Percentiles rank a stretch among this genome's conserved stretches.
Evolutionary conservation across 1,140 invertebrate species (phyloP).

Genomic region (Panulirus ornatus): DNA sequence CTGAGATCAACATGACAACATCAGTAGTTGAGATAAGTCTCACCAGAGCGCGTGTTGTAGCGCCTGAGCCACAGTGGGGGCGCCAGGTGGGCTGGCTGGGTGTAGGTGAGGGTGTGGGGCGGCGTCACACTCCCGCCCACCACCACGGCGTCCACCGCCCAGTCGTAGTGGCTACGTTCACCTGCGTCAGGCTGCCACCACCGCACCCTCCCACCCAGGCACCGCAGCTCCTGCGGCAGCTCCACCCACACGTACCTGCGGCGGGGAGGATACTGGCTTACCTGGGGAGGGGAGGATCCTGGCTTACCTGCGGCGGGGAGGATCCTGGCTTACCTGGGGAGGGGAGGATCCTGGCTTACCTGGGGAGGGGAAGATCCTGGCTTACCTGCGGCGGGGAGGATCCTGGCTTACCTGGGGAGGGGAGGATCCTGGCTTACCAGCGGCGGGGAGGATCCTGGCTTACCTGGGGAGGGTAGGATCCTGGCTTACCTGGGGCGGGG

Average conservation of each 20-base stretch:
- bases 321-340: neutral
- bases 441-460: no score
- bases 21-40: no score
- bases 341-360: no score
- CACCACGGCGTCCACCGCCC: constrained; percentile 79
- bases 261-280: neutral
- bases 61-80: constrained; percentile 68
- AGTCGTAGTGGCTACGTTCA: constrained; percentile 76
- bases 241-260: constrained; percentile 71
- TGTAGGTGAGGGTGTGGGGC: constrained; percentile 58
- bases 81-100: constrained; percentile 54
- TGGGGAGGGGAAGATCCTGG: no score
- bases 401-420: no score
- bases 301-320: neutral
- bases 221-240: constrained; percentile 77
- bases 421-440: no score
- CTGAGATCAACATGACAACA: no score
- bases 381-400: no score
- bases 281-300: neutral
- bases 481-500: no score
- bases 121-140: constrained; percentile 76
- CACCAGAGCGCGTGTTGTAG: constrained; percentile 64
- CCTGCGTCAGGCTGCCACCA: constrained; percentile 79
- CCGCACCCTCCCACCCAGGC: constrained; percentile 77
- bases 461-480: no score